These are phyloP conservation scores for Pheosia tremula DNA, from an alignment of 2,888 invertebrate genomes.

Conservation along the genomic window DNA sequence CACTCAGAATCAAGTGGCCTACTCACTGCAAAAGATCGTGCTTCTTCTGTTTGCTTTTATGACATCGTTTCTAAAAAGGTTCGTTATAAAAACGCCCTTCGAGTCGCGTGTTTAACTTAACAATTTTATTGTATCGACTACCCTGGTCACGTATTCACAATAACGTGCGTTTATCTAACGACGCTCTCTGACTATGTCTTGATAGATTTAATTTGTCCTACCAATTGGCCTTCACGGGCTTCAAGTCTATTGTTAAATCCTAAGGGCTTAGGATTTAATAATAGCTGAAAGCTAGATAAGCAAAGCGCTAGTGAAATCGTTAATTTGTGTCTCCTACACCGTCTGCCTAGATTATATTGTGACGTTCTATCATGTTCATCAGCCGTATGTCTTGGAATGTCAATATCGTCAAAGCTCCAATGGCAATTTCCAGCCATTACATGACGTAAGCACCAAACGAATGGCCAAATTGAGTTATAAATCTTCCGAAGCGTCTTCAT, in stretches of 20 bases:
- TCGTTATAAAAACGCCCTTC: constrained; percentile 28
- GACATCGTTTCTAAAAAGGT: constrained; percentile 26
- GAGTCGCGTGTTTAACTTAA: constrained; percentile 43
- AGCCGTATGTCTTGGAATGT: constrained; percentile 24
- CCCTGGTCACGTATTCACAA: constrained; percentile 56
- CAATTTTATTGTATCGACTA: constrained; percentile 47
- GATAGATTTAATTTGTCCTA: constrained; percentile 43
- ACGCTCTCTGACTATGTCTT: constrained; percentile 48
- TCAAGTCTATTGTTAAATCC: too few relatives aligned
- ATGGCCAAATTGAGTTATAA: constrained; percentile 59
- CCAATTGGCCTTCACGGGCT: constrained; percentile 46
- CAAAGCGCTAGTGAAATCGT: neutral
- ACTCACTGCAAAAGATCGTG: constrained; percentile 29
- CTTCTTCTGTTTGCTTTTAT: constrained; percentile 32
- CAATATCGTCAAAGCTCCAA: constrained; percentile 25
- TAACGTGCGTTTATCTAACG: constrained; percentile 44
- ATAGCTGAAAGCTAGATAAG: neutral
- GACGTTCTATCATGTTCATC: constrained; percentile 14
- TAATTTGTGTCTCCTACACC: neutral
- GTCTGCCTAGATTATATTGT: neutral
- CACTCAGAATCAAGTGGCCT: constrained; percentile 40
- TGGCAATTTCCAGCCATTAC: constrained; percentile 39
- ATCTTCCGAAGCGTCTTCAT: constrained; percentile 52
- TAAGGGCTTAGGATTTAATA: constrained; percentile 1
- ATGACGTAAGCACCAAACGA: constrained; percentile 33